Evolutionary conservation across 1,140 invertebrate genomes (phyloP).

Genomic region (Asobara japonica): DNA sequence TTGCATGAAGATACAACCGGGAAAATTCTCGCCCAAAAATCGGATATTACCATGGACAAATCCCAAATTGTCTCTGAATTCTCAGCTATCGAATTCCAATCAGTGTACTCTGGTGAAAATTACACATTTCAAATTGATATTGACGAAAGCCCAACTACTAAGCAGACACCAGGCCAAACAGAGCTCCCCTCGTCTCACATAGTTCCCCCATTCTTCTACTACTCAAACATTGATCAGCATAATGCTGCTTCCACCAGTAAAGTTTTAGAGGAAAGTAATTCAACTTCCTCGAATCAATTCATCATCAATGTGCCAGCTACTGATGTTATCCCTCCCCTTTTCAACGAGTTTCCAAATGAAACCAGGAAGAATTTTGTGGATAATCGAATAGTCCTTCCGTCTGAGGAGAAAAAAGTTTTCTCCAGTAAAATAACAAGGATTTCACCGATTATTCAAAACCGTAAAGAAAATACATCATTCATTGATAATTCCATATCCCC

Average conservation of each 20-base stretch:
- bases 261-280: neutral
- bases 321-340: neutral
- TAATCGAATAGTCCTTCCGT: neutral
- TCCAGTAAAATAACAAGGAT: neutral
- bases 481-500: neutral
- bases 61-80: neutral
- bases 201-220: constrained; percentile 28
- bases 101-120: neutral
- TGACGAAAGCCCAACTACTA: neutral
- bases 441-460: neutral
- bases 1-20: neutral
- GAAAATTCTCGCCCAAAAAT: neutral
- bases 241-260: neutral
- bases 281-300: neutral
- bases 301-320: neutral
- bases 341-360: neutral
- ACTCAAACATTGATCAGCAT: constrained; percentile 19
- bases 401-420: neutral
- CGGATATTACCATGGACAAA: neutral
- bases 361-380: neutral
- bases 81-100: neutral
- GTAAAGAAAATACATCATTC: neutral
- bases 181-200: constrained; percentile 9
- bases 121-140: neutral
- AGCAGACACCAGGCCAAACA: neutral